A percentile compares a stretch with the other conserved stretches of the same genome.
Evolutionary conservation across 1,140 invertebrate genomes (phyloP).

Genomic region (Drosophila parabipectinata): DNA sequence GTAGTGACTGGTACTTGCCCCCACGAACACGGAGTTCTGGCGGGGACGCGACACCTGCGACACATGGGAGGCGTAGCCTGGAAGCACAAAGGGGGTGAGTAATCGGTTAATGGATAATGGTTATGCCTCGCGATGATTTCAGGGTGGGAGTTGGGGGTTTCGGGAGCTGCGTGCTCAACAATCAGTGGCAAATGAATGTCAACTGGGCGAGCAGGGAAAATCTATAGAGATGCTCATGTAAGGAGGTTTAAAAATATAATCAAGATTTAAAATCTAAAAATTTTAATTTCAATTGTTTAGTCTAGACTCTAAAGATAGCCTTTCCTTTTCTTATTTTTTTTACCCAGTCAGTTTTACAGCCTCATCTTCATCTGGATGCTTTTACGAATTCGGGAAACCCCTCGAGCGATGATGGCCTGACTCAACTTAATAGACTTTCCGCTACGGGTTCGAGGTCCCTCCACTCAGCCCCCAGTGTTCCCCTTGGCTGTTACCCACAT

Average conservation of each 20-base stretch:
- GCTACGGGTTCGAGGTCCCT: neutral
- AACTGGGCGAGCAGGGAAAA: neutral
- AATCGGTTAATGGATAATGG: constrained; percentile 13
- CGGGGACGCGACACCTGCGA: constrained; percentile 84
- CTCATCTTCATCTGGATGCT: neutral
- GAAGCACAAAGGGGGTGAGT: constrained; percentile 9
- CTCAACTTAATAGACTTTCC: constrained; percentile 47
- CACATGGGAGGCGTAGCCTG: constrained; percentile 71
- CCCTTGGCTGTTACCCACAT: neutral
- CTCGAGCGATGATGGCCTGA: neutral
- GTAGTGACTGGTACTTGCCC: constrained; percentile 87
- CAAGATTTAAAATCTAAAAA: too few species aligned
- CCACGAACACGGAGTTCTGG: constrained; percentile 94
- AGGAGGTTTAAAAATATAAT: neutral
- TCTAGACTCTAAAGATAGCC: neutral
- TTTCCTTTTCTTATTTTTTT: neutral
- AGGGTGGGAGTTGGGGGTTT: neutral
- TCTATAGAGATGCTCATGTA: neutral
- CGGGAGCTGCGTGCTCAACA: neutral
- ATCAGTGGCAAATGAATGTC: neutral
- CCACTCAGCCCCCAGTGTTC: neutral
- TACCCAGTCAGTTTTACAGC: constrained; percentile 1
- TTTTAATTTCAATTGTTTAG: neutral
- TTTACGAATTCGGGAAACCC: constrained; percentile 9
- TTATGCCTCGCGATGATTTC: neutral